A percentile compares a stretch with the other conserved stretches of the same genome.
phyloP scores from a whole-genome alignment of 2,113 vertebrate species.

The Ctenomys sociabilis region DNA sequence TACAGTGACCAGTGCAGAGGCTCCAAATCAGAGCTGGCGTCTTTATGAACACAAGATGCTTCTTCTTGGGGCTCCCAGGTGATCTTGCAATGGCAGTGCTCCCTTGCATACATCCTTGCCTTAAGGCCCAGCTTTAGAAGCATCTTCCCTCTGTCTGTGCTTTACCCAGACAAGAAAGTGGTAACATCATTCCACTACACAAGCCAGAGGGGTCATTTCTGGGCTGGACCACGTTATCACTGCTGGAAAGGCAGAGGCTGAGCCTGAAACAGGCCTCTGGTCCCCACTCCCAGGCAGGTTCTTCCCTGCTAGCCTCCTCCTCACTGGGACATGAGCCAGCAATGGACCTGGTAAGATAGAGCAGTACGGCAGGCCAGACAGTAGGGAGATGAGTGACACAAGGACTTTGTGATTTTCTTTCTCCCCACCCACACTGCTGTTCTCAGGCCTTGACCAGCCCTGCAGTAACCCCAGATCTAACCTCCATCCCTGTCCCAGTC shows the following conservation, averaged over 20 bases:
- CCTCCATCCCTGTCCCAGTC: background rate
- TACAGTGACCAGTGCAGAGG: background rate
- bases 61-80: background rate
- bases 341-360: background rate
- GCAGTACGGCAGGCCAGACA: background rate
- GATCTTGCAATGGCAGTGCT: background rate
- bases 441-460: conserved; percentile 6
- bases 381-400: background rate
- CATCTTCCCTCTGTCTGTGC: background rate
- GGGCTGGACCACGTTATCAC: background rate
- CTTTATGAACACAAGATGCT: background rate
- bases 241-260: background rate
- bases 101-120: background rate
- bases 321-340: background rate
- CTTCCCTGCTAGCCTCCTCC: background rate
- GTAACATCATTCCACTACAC: background rate
- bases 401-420: background rate
- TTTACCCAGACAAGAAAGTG: background rate
- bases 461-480: background rate
- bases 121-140: background rate
- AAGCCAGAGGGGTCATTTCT: accelerated
- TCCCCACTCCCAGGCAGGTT: background rate
- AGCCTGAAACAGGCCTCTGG: background rate
- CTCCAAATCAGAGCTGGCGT: background rate
- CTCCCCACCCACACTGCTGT: background rate